Evolutionary conservation across 2,888 invertebrate genomes (phyloP), one percentile per base, ranked within the genome.

Genomic region (Margaritifera margaritifera): DNA sequence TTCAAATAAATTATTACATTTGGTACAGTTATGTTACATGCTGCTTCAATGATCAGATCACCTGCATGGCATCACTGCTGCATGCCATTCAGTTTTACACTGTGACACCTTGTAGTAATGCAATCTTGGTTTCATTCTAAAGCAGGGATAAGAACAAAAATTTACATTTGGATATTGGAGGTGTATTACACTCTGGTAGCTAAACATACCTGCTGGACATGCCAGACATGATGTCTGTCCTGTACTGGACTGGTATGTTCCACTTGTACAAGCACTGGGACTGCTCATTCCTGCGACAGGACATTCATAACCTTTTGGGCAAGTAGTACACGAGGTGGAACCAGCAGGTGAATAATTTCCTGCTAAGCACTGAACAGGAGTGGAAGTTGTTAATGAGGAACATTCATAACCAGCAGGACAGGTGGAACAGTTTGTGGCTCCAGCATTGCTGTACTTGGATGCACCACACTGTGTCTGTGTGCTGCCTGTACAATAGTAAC

Each of bases 251-350:
- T 78, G 75, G 55, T 79, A 81, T 24, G 73, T 72, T 62, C 84
- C 84, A n/a, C 64, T 64, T 19, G 78, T 75, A 72, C 86, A 86
- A 20, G 70, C 68, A 6, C 66, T 74, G 25, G 80, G 74, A 8
- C 71, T 72, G 20, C 70, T 66, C 77, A 84, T 76, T 15, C 83
- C 84, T 62, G 64, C 69, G n/a, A 61, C 69, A 0, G 86, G 86
- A 75, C 88, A 88, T 64, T 82, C 79, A 56, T 71, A 68, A 5
- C 86, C 86, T 63, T 72, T 71, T 2, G 76, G 67, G 77, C 86
- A 86, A n/a, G 62, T 42, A 3, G 67, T 66, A 70, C 86, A 86
- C 8, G 70, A 56, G 4, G 74, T 62, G n/a, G 82, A 73, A 11
- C 79, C 80, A 25, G 71, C 72, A 0, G 75, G 62, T 51, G 83